A percentile compares a stretch with the other conserved stretches of the same genome.
phyloP scores from a whole-genome alignment of 2,888 invertebrate species.

The Pterobdella sp. region DNA sequence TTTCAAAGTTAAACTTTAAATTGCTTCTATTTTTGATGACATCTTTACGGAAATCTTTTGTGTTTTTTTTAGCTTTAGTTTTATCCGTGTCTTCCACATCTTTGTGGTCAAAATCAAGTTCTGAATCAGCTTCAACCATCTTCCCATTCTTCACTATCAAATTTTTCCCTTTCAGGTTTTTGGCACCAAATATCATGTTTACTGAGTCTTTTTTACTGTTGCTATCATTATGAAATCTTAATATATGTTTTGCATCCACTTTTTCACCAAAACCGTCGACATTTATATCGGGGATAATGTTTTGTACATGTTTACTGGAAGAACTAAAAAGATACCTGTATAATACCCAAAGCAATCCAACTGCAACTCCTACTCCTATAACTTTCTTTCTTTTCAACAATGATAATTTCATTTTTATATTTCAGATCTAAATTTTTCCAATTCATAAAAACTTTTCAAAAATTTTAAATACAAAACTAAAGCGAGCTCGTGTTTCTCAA shows the following conservation, averaged over 20 bases:
- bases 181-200: no score
- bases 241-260: no score
- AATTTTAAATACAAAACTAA: no score
- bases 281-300: no score
- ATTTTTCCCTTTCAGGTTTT: no score
- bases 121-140: neutral
- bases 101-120: neutral
- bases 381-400: slow-evolving; percentile 22
- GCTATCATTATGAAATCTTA: neutral
- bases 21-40: neutral
- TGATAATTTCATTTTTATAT: neutral
- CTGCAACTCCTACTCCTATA: slow-evolving; percentile 1
- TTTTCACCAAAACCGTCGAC: no score
- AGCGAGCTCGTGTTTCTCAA: no score
- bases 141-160: no score
- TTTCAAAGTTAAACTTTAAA: neutral
- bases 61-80: neutral
- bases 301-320: neutral
- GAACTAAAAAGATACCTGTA: neutral
- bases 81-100: neutral
- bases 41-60: neutral
- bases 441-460: no score
- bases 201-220: neutral
- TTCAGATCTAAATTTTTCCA: no score
- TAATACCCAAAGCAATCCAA: slow-evolving; percentile 19